A percentile compares a stretch with the other conserved stretches of the same genome.
Conservation (phyloP, 2,888 invertebrate genomes). For the Phragmatobia fuliginosa region DNA sequence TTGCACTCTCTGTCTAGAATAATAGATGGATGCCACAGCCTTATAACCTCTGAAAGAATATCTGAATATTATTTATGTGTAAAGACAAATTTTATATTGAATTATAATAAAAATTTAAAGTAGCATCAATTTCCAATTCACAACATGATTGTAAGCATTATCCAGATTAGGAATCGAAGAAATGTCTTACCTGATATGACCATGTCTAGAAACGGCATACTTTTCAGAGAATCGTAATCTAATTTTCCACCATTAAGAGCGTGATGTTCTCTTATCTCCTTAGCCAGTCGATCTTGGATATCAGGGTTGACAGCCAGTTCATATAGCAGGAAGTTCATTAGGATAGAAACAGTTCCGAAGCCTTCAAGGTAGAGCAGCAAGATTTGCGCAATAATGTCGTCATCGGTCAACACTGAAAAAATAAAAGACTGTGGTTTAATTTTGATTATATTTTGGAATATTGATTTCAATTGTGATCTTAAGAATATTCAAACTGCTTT, state of each 20-base stretch:
- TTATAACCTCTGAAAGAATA: constrained; percentile 76
- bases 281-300: constrained; percentile 80
- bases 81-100: accelerated
- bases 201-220: constrained; percentile 88
- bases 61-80: no score
- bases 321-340: constrained; percentile 81
- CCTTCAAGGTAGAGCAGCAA: constrained; percentile 85
- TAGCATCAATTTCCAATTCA: no score
- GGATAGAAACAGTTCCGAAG: constrained; percentile 78
- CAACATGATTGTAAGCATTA: no score
- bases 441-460: neutral
- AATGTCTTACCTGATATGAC: constrained; percentile 79
- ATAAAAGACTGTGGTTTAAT: neutral
- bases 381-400: constrained; percentile 78
- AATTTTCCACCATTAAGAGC: constrained; percentile 69
- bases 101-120: no score
- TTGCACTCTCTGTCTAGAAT: constrained; percentile 78
- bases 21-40: constrained; percentile 58
- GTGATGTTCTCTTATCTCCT: constrained; percentile 83
- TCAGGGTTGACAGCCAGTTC: constrained; percentile 87
- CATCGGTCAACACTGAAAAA: constrained; percentile 66
- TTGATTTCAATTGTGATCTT: neutral
- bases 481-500: constrained; percentile 28
- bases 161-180: accelerated
- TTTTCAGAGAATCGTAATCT: constrained; percentile 79